Conservation (phyloP, 2,888 invertebrate species). For the Troilus luridus region DNA sequence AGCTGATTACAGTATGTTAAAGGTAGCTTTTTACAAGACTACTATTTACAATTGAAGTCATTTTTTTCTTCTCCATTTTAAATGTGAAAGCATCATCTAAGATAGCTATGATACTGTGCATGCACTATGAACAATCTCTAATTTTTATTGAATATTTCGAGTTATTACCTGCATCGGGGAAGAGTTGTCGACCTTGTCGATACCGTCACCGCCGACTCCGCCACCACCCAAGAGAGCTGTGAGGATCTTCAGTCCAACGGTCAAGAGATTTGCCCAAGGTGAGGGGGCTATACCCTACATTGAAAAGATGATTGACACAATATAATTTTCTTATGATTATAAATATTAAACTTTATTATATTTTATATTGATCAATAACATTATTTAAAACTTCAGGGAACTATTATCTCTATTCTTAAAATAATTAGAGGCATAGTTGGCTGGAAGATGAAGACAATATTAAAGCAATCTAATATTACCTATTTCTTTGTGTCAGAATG, state of each 20-base stretch:
- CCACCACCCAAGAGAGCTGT: slow-evolving; percentile 86
- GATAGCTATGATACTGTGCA: slow-evolving; percentile 61
- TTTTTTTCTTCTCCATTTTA: neutral
- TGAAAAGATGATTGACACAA: slow-evolving; percentile 1
- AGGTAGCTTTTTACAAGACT: slow-evolving; percentile 55
- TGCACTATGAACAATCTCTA: slow-evolving; percentile 59
- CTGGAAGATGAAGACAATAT: too few species aligned
- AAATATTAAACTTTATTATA: neutral
- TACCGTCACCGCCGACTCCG: slow-evolving; percentile 89
- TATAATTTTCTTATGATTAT: neutral
- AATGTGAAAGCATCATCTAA: slow-evolving; percentile 45
- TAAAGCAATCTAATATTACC: too few species aligned
- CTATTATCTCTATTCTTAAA: too few species aligned
- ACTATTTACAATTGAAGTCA: slow-evolving; percentile 60
- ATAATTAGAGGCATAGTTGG: too few species aligned
- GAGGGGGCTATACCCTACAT: slow-evolving; percentile 71
- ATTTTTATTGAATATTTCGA: neutral
- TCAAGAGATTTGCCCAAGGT: slow-evolving; percentile 89
- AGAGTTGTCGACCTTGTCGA: slow-evolving; percentile 82
- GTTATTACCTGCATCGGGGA: slow-evolving; percentile 87
- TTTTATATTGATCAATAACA: neutral
- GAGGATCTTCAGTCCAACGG: slow-evolving; percentile 88
- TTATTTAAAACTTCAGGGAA: too few species aligned
- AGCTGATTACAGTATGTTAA: slow-evolving; percentile 25
- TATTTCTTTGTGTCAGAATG: too few species aligned